phyloP scores from a whole-genome alignment of 2,113 vertebrate genomes.

The Anarhynchus alexandrinus region DNA sequence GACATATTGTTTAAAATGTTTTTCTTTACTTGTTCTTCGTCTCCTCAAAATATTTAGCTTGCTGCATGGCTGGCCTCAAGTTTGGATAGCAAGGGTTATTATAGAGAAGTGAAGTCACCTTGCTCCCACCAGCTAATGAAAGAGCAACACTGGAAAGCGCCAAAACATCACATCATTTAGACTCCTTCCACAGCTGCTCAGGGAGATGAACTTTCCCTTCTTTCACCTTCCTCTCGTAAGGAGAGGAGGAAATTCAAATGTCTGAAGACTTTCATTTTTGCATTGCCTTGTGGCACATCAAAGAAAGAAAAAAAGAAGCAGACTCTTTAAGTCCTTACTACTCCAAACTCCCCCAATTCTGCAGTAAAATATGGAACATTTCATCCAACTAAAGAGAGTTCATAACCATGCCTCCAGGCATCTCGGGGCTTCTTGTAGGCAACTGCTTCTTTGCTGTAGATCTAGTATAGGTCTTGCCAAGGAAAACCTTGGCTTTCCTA shows the following conservation, averaged over 20 bases:
- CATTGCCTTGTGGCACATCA: background rate
- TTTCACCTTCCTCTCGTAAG: background rate
- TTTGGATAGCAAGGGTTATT: background rate
- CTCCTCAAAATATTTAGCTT: background rate
- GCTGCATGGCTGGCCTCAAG: background rate
- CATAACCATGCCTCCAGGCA: background rate
- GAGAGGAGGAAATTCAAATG: background rate
- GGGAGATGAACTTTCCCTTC: background rate
- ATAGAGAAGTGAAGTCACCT: background rate
- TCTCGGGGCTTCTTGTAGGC: background rate
- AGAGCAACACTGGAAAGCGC: background rate
- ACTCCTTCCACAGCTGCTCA: background rate
- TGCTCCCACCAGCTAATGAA: background rate
- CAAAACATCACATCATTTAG: background rate
- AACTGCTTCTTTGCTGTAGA: background rate
- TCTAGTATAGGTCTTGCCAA: background rate
- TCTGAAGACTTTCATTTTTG: background rate
- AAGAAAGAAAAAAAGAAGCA: background rate
- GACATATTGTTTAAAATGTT: background rate
- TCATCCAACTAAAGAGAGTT: background rate
- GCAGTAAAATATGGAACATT: background rate
- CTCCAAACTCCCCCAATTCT: background rate
- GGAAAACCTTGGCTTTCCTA: background rate
- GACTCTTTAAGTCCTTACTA: background rate
- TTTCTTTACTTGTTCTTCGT: background rate